Evolutionary conservation across 2,888 invertebrate genomes (phyloP).

Genomic region (Lasioglossum oenotherae): DNA sequence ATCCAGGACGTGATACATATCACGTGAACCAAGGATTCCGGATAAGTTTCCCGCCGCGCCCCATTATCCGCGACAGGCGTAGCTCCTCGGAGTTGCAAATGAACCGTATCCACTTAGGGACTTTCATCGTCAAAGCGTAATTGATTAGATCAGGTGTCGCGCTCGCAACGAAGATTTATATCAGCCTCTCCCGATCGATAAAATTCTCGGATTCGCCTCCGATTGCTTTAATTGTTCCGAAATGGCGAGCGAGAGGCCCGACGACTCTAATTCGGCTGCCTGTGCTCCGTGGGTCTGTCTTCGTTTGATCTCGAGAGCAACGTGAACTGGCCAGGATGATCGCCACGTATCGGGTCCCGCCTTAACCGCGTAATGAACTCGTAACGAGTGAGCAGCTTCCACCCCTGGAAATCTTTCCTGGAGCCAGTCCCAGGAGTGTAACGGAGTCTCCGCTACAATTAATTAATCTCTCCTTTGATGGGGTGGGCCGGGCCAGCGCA

Average conservation of each 20-base stretch:
- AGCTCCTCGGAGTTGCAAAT: not conserved
- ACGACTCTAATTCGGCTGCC: not conserved
- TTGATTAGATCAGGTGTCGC: slow-evolving; percentile 11
- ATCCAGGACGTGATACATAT: not conserved
- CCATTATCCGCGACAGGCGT: not conserved
- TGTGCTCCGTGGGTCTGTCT: slow-evolving; percentile 8
- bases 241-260: not conserved
- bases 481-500: not conserved
- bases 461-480: slow-evolving; percentile 56
- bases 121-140: not conserved
- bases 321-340: slow-evolving; percentile 51
- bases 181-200: slow-evolving; percentile 4
- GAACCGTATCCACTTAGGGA: slow-evolving; percentile 20
- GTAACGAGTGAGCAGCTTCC: slow-evolving; percentile 22
- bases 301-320: slow-evolving; percentile 33
- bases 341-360: slow-evolving; percentile 19
- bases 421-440: slow-evolving; percentile 35
- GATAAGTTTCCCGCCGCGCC: not conserved
- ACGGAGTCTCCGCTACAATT: slow-evolving; percentile 49
- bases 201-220: slow-evolving; percentile 26
- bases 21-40: not conserved
- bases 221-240: not conserved
- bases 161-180: not conserved
- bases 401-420: slow-evolving; percentile 34
- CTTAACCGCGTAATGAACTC: slow-evolving; percentile 43